Base-by-base conservation (phyloP, 2,797 vertebrate genomes). In the Rhynchonycteris naso region DNA sequence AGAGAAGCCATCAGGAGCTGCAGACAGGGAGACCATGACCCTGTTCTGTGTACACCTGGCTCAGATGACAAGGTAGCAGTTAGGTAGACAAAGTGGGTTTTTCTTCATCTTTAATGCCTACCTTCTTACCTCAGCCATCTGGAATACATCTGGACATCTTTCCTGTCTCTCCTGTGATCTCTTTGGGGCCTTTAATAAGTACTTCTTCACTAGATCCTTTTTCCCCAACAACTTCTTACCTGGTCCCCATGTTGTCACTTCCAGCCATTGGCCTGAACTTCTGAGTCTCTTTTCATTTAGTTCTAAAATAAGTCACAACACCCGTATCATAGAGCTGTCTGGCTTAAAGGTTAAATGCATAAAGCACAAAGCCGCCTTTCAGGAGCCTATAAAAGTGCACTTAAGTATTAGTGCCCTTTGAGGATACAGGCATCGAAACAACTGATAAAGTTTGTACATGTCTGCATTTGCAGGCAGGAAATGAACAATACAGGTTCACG, bases 391-490 rank as follows among this genome's bases (percentile, higher is more conserved):
- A 35, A 15, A 47, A 63, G 13, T 75, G 2, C 26, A 54, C 3
- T 68, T 75, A 72, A 74, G 47, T 69, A 80, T 14, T n/a, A 19
- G 7, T 90, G 90, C 28, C 75, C 12, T 68, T 65, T 81, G 50
- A 72, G 52, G 8, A 35, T 38, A 19, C 16, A 6, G 78, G 13
- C 35, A 69, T 83, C 43, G 68, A 10, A 92, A 72, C 19, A 54
- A 30, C 52, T 59, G 81, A 4, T 94, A 65, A 94, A 50, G 24
- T 74, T 90, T 88, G 19, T 75, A 74, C 66, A 88, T 79, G 24
- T 79, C 52, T 21, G 19, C 66, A n/a, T 83, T 63, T 84, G 52
- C 66, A 50, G 58, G 38, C 59, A 81, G 89, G 90, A 90, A 81
- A 26, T 65, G 28, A 90, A 30, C 52, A 79, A 47, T 50, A 54